These are phyloP conservation scores for Enteromius paludinosus DNA, from an alignment of 2,797 vertebrate species.

Conservation along the genomic window DNA sequence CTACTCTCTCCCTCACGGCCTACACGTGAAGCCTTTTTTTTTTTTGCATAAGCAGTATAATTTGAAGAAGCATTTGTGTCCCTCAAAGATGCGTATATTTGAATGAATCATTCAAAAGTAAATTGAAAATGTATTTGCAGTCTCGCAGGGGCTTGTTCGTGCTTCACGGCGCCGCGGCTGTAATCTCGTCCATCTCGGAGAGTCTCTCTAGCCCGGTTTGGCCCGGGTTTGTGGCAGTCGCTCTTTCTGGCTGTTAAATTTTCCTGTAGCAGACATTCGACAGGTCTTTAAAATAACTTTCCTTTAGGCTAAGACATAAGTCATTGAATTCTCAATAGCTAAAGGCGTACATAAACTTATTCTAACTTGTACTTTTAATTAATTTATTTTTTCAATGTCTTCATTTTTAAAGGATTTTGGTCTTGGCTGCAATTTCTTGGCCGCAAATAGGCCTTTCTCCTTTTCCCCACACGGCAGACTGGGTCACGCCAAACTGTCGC, in stretches of 20 bases:
- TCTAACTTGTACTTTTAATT: conserved; percentile 11
- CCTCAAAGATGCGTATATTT: neutral
- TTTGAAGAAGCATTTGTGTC: neutral
- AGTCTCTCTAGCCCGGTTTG: neutral
- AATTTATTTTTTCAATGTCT: neutral
- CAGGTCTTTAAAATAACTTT: conserved; percentile 23
- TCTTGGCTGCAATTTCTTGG: conserved; percentile 44
- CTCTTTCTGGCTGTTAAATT: conserved; percentile 28
- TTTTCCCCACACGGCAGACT: conserved; percentile 13
- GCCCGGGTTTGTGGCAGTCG: conserved; percentile 2
- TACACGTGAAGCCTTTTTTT: neutral
- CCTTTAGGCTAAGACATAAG: conserved; percentile 2
- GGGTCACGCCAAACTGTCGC: conserved; percentile 32
- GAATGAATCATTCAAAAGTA: neutral
- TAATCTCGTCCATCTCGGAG: neutral
- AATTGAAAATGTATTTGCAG: neutral
- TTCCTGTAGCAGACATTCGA: conserved; percentile 3
- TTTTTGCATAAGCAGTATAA: neutral
- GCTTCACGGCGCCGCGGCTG: neutral
- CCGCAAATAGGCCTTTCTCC: conserved; percentile 7
- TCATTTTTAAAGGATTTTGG: conserved; percentile 2
- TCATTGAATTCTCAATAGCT: neutral
- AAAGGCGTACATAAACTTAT: neutral
- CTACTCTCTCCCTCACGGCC: neutral
- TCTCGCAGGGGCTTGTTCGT: neutral